Conservation (phyloP, 2,888 invertebrate genomes). For the Resseliella maxima region DNA sequence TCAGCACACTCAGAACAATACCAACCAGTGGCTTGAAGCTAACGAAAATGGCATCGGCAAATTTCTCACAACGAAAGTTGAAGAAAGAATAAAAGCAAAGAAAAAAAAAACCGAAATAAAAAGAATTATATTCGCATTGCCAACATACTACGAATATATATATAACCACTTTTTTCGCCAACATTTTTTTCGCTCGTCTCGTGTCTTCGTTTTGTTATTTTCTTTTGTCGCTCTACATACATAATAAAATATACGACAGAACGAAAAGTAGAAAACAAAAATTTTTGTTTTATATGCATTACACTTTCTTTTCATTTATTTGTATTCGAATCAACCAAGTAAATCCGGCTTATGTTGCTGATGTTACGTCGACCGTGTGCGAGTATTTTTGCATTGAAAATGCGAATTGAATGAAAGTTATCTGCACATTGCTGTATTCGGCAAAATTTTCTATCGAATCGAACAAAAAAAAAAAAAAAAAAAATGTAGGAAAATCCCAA, state of each 20-base stretch:
- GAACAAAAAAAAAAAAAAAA: background rate
- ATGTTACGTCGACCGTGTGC: slow-evolving; percentile 35
- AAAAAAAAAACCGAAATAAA: background rate
- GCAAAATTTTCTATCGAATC: slow-evolving; percentile 13
- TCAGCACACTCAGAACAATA: background rate
- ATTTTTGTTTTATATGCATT: background rate
- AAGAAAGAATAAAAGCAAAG: background rate
- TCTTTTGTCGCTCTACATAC: background rate
- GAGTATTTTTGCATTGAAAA: background rate
- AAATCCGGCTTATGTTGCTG: slow-evolving; percentile 51
- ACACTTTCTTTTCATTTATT: slow-evolving; percentile 40
- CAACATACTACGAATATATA: background rate
- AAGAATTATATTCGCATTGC: background rate
- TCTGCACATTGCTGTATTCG: background rate
- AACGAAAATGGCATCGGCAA: background rate
- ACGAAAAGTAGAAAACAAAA: no score
- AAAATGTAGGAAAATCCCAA: background rate
- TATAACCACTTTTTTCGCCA: background rate
- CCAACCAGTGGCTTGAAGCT: background rate
- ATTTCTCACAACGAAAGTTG: background rate
- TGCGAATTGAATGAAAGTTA: slow-evolving; percentile 45
- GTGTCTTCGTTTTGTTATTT: background rate
- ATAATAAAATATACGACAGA: background rate
- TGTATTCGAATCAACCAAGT: slow-evolving; percentile 41
- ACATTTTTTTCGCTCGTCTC: background rate